Conservation (phyloP, 2,797 vertebrate genomes). For the Myripristis murdjan region DNA sequence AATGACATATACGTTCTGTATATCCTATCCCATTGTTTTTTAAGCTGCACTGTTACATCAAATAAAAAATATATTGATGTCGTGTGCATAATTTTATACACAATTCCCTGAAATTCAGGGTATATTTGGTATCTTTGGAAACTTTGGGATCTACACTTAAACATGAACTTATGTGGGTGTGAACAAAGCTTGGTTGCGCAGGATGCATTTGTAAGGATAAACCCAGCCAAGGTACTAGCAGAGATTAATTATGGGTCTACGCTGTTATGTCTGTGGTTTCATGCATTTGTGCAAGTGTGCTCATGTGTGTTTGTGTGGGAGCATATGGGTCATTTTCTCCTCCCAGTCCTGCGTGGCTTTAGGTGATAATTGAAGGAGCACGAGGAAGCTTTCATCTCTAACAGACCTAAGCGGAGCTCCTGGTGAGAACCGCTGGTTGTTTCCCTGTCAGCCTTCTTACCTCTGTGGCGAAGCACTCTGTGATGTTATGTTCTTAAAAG, state of each 20-base stretch:
- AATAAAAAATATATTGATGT: no score
- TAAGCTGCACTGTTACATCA: no score
- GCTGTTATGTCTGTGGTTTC: constrained; percentile 3
- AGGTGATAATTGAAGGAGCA: constrained; percentile 28
- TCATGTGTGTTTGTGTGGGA: constrained; percentile 1
- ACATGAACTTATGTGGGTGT: no score
- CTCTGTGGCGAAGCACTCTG: neutral
- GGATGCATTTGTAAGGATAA: no score
- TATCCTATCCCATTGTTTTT: no score
- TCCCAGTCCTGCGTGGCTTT: constrained; percentile 3
- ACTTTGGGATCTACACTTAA: no score
- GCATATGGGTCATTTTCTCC: constrained; percentile 13
- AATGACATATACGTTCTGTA: no score
- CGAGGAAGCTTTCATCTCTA: constrained; percentile 14
- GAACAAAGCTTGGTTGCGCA: no score
- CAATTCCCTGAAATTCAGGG: no score
- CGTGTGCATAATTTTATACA: no score
- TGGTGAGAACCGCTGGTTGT: neutral
- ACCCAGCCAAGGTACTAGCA: no score
- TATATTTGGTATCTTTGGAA: no score
- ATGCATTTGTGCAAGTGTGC: neutral
- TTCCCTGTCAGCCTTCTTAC: neutral
- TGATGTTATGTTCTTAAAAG: neutral
- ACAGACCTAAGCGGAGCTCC: neutral
- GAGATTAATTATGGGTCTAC: neutral